Percentiles rank a stretch among this genome's conserved stretches.
phyloP scores from a whole-genome alignment of 1,140 invertebrate genomes.

The Trinorchestia longiramus region DNA sequence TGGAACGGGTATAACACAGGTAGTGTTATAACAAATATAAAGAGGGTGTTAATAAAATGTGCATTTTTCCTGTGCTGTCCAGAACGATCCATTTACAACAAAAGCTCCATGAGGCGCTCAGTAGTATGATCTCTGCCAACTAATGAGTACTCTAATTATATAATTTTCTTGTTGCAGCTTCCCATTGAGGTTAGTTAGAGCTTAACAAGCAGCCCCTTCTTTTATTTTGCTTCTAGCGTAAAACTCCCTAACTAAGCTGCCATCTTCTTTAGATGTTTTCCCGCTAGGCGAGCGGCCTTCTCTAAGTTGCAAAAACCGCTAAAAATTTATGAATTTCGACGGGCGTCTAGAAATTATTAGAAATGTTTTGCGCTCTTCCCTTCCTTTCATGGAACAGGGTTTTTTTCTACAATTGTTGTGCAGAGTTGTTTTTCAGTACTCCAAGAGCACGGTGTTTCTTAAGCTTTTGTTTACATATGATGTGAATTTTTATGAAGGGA shows the following conservation, averaged over 20 bases:
- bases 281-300: neutral
- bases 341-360: neutral
- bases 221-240: slow-evolving; percentile 10
- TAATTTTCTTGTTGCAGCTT: slow-evolving; percentile 1
- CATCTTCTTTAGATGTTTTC: slow-evolving; percentile 51
- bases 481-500: neutral
- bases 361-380: neutral
- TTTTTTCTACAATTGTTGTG: neutral
- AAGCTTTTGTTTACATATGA: neutral
- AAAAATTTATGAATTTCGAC: slow-evolving; percentile 23
- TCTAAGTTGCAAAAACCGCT: slow-evolving; percentile 7
- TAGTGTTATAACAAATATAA: too few relatives aligned
- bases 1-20: too few relatives aligned
- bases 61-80: neutral
- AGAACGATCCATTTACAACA: neutral
- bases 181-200: slow-evolving; percentile 49
- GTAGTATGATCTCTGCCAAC: neutral
- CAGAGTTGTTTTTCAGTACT: neutral
- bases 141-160: neutral
- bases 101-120: neutral
- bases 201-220: slow-evolving; percentile 38
- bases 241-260: slow-evolving; percentile 33
- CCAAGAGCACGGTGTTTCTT: neutral
- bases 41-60: too few relatives aligned
- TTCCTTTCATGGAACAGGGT: neutral